Percentiles rank a stretch among this genome's conserved stretches.
Evolutionary conservation across 2,113 vertebrate genomes (phyloP).

Genomic region (Macquaria australasica): DNA sequence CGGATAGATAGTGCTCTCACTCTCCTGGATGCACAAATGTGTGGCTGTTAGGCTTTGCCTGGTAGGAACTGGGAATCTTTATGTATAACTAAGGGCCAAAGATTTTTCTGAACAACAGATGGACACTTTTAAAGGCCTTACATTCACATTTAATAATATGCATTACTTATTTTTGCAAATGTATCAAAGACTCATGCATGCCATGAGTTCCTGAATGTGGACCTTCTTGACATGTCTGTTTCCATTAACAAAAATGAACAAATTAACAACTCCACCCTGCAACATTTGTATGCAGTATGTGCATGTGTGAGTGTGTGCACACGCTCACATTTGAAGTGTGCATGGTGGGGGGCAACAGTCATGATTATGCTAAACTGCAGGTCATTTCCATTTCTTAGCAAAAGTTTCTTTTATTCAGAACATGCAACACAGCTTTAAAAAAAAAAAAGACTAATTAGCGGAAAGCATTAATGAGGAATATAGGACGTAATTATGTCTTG

Average conservation of each 20-base stretch:
- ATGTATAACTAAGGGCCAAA: background rate
- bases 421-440: conserved; percentile 61
- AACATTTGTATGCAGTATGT: conserved; percentile 10
- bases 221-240: background rate
- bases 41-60: background rate
- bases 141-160: background rate
- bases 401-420: conserved; percentile 61
- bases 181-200: background rate
- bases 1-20: conserved; percentile 14
- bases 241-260: conserved; percentile 16
- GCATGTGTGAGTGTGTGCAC: conserved; percentile 13
- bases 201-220: background rate
- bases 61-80: conserved; percentile 1
- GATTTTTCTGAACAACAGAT: conserved; percentile 24
- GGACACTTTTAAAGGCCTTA: background rate
- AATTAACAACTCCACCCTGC: background rate
- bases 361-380: conserved; percentile 55
- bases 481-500: conserved; percentile 82
- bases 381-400: conserved; percentile 68
- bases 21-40: background rate
- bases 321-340: background rate
- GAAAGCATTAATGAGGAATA: conserved; percentile 73
- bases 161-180: background rate
- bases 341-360: conserved; percentile 18
- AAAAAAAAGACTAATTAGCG: conserved; percentile 76